Base-by-base conservation (phyloP, 2,888 invertebrate genomes). In the Adelognathus sp. region DNA sequence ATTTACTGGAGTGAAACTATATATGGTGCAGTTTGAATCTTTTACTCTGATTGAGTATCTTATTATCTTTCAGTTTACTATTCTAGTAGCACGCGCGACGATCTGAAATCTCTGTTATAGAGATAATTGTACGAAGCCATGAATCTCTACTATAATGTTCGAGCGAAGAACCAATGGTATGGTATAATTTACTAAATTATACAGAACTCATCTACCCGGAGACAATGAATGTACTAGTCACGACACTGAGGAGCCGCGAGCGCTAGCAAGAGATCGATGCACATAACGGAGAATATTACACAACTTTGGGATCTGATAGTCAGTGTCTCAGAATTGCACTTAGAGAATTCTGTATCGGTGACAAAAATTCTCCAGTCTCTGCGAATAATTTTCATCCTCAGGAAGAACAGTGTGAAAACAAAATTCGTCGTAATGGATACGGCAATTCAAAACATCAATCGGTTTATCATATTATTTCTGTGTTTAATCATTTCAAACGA, bases 201-300 rank as follows among this genome's bases (percentile, higher is more conserved):
- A 75, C 18, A 44, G 46, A 36, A 46, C 66, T 21, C 36, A 11
- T 52, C 14, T 36, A 36, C n/a, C 24, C 24, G 27, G 31, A 3
- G 21, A 7, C 36, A 41, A 70, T 66, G 29, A 52, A 54, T 61
- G 27, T 11, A 16, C 44, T 2, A 78, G 60, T 71, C 60, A 71
- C 54, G 66, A 52, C 9, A 56, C 46, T 56, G 1, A 16, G 77
- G 50, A 58, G 52, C 69, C 60, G 52, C 54, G 52, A 54, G 27
- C 63, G 46, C 11, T 41, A 31, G 16, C 16, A 24, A 29, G 33
- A n/a, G 60, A 75, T 75, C 75, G 79, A 74, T 75, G 61, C 67
- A 63, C 27, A 18, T 54, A 18, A 52, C 36, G 14, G 11, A 36
- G 60, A 71, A 61, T 75, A 71, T 74, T 70, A 60, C 58, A 61